Percentiles rank a stretch among this genome's conserved stretches.
Evolutionary conservation across 92 coral and sea anemone species (phyloP).

Genomic region (Bergia sp.): DNA sequence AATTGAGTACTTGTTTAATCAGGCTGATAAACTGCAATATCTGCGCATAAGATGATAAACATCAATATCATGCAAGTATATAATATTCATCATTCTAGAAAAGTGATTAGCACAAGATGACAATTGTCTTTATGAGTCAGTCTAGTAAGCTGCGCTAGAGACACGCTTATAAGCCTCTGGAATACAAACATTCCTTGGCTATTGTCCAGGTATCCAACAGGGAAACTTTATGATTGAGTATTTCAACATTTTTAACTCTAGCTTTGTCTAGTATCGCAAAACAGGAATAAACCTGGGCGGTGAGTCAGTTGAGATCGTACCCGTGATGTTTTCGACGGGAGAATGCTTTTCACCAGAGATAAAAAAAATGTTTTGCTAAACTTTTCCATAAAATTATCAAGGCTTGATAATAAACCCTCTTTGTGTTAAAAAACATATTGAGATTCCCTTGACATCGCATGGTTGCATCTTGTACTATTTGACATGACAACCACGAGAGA

Average conservation of each 20-base stretch:
- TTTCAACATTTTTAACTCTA: background rate
- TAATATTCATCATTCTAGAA: background rate
- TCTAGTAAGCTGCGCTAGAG: background rate
- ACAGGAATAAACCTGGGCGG: background rate
- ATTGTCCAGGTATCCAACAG: background rate
- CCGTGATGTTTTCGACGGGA: too few relatives aligned
- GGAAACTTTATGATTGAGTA: background rate
- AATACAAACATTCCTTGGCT: background rate
- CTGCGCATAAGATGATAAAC: background rate
- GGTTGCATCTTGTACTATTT: background rate
- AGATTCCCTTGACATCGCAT: background rate
- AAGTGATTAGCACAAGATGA: background rate
- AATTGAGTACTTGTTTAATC: background rate
- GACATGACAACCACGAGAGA: background rate
- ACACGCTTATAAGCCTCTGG: too few relatives aligned
- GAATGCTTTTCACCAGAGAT: background rate
- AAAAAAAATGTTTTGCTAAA: too few relatives aligned
- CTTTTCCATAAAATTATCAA: background rate
- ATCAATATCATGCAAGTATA: background rate
- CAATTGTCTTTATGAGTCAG: background rate
- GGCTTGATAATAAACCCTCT: too few relatives aligned
- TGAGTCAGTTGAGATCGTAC: background rate
- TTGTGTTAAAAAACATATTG: background rate
- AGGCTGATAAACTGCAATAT: background rate
- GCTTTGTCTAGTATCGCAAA: background rate